Evolutionary conservation across 2,113 vertebrate species (phyloP).

Genomic region (Actinemys pallida): DNA sequence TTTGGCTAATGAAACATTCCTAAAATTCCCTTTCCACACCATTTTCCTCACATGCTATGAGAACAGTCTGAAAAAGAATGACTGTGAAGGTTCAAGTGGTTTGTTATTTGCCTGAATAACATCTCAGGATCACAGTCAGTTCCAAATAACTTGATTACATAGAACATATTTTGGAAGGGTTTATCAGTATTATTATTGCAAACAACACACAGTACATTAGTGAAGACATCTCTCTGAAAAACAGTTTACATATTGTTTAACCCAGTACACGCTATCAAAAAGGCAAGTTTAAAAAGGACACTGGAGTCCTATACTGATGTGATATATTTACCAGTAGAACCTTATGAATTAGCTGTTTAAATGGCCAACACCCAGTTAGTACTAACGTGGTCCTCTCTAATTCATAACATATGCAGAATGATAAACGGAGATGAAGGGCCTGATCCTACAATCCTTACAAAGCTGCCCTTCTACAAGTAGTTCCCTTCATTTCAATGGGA

Average conservation of each 20-base stretch:
- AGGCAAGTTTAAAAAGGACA: background rate
- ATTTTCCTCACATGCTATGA: background rate
- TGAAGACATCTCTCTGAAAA: background rate
- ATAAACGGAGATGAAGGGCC: background rate
- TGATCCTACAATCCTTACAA: background rate
- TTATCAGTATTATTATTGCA: background rate
- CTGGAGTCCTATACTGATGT: background rate
- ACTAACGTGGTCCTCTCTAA: background rate
- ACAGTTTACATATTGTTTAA: background rate
- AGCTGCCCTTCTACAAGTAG: background rate
- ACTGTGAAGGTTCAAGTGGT: background rate
- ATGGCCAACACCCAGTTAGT: background rate
- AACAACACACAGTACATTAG: background rate
- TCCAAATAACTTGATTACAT: background rate
- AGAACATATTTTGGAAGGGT: background rate
- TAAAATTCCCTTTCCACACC: background rate
- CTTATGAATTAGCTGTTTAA: background rate
- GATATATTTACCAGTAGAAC: background rate
- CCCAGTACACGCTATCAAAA: background rate
- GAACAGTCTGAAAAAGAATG: background rate
- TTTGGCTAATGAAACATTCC: background rate
- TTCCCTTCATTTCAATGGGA: background rate
- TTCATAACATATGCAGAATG: rapidly evolving
- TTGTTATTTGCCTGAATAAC: constrained; percentile 8
- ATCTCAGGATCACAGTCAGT: background rate